These are phyloP conservation scores for Monopterus albus DNA, from an alignment of 2,113 vertebrate genomes.

Conservation along the genomic window DNA sequence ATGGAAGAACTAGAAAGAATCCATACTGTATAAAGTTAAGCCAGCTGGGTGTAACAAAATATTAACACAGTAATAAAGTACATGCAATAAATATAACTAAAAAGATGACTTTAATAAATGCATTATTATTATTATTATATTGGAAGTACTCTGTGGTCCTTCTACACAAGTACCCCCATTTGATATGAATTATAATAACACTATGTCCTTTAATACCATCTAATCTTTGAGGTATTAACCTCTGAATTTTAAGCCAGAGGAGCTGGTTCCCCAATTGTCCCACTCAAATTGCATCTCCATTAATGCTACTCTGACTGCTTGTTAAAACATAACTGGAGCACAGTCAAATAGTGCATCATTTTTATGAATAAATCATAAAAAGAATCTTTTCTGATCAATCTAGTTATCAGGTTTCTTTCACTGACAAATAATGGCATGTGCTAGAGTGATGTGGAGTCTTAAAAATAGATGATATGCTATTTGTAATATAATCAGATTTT, in stretches of 20 bases:
- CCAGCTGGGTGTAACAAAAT: no score
- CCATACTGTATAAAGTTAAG: no score
- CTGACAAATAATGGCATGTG: slow-evolving; percentile 26
- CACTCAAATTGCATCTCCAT: slow-evolving; percentile 42
- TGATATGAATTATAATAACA: background rate
- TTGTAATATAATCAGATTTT: slow-evolving; percentile 28
- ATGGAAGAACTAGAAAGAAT: no score
- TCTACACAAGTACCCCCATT: background rate
- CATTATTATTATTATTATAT: background rate
- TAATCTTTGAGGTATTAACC: slow-evolving; percentile 11
- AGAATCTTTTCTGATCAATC: slow-evolving; percentile 53
- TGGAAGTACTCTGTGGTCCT: background rate
- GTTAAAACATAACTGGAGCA: slow-evolving; percentile 46
- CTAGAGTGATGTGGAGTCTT: slow-evolving; percentile 1
- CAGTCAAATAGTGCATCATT: slow-evolving; percentile 43
- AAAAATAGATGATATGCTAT: slow-evolving; percentile 18
- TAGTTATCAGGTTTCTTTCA: slow-evolving; percentile 31
- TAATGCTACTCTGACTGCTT: slow-evolving; percentile 25
- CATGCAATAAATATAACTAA: background rate
- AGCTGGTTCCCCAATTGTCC: slow-evolving; percentile 16
- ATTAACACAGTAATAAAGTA: no score
- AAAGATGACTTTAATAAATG: no score
- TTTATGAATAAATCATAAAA: slow-evolving; percentile 48
- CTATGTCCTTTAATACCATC: slow-evolving; percentile 3
- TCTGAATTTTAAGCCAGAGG: slow-evolving; percentile 40